phyloP scores from a whole-genome alignment of 2,888 invertebrate genomes.

The Hololepta plana region DNA sequence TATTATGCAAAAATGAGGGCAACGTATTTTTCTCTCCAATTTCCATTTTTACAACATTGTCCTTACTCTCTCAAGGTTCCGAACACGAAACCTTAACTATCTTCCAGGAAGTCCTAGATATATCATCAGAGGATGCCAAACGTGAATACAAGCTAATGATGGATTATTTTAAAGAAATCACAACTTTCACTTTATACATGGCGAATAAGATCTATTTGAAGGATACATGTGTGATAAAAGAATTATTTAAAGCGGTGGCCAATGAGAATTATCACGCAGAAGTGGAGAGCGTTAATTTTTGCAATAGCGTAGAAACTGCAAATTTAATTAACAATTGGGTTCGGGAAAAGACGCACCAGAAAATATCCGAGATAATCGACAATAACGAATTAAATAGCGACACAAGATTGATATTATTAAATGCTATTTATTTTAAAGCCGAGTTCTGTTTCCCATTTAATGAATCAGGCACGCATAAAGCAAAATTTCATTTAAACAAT shows the following conservation, averaged over 20 bases:
- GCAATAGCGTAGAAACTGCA: slow-evolving; percentile 12
- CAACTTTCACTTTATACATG: slow-evolving; percentile 13
- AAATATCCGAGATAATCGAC: slow-evolving; percentile 17
- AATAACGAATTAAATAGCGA: slow-evolving; percentile 12
- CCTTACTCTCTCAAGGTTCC: too few species aligned
- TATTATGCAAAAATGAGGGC: slow-evolving; percentile 9
- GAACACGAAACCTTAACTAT: too few species aligned
- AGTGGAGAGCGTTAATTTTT: slow-evolving; percentile 27
- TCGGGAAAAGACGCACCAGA: slow-evolving; percentile 18
- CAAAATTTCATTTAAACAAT: slow-evolving; percentile 14
- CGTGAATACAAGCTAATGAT: too few species aligned
- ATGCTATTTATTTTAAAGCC: slow-evolving; percentile 22
- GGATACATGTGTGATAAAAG: slow-evolving; percentile 30
- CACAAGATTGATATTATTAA: slow-evolving; percentile 19
- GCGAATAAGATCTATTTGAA: slow-evolving; percentile 43
- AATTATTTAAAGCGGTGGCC: slow-evolving; percentile 36
- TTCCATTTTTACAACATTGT: too few species aligned
- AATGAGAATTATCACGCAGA: slow-evolving; percentile 40
- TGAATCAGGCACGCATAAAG: slow-evolving; percentile 10
- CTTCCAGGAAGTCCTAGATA: too few species aligned
- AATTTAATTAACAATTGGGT: slow-evolving; percentile 22
- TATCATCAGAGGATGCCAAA: too few species aligned
- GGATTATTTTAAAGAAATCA: too few species aligned
- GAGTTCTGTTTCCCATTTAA: slow-evolving; percentile 15
- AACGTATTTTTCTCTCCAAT: slow-evolving; percentile 21